Evolutionary conservation across 2,113 vertebrate genomes (phyloP), one percentile per base, ranked within the genome.

Genomic region (Daboia siamensis): DNA sequence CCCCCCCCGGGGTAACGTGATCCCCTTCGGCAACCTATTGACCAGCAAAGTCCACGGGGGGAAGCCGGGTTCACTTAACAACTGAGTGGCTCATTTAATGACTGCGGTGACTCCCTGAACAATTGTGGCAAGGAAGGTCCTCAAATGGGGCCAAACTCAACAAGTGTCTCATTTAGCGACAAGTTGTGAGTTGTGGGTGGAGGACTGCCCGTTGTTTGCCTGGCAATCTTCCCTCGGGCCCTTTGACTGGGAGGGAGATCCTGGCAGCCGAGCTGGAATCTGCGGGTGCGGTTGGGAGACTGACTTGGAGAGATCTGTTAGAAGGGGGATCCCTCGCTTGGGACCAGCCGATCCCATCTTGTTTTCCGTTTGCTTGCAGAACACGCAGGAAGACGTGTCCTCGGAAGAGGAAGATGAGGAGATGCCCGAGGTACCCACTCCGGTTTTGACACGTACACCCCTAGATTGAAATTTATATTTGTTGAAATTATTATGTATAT

Each of bases 371-470:
- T 93, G 57, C 64, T n/a, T 0, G 0, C 92, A 98, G 98, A 98
- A 95, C 93, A 97, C 97, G 2, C 97, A 98, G 94, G 98, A 98
- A 86, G 98, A 98, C 3, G 96, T 97, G 64, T 98, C 98, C 84
- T 98, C 98, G 1, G 98, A 98, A 84, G 98, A 98, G 24, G 98
- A 98, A 94, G 98, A 98, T 0, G 98, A 98, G 93, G 98, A 98
- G 92, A 98, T 98, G 98, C 97, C 98, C 0, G 98, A 98, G 97
- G 98, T 98, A 90, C 90, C 96, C 54, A 23, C 12, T 0, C 0
- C 0, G 3, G 20, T 0, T 0, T 2, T 5, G 10, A 15, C 29
- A 84, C 52, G 12, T 11, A 54, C 12, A 54, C 52, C 24, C 57
- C 3, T 1, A n/a, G 61, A 69, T n/a, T 69, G 11, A 61, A 61